Percentiles rank a stretch among this genome's conserved stretches.
phyloP scores from a whole-genome alignment of 2,797 vertebrate species.

The Siniperca obscura region DNA sequence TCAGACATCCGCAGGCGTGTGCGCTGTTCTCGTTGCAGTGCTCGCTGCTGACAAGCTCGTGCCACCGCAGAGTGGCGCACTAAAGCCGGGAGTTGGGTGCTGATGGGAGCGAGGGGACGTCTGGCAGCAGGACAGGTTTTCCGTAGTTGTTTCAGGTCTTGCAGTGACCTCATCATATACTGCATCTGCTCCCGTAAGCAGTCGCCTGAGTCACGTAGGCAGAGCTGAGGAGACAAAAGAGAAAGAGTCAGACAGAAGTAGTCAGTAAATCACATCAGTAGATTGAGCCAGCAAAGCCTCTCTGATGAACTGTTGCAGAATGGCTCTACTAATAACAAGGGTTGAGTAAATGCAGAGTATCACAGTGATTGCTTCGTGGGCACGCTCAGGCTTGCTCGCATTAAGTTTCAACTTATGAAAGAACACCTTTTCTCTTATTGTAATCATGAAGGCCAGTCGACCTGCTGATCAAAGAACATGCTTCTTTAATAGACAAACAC shows the following conservation, averaged over 20 bases:
- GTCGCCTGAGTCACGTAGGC: conserved; percentile 85
- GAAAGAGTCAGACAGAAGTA: conserved; percentile 45
- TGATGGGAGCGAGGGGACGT: conserved; percentile 64
- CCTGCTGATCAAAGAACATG: conserved; percentile 31
- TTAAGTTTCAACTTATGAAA: conserved; percentile 7
- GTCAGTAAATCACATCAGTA: conserved; percentile 14
- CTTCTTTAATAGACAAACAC: conserved; percentile 37
- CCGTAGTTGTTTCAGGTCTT: conserved; percentile 85
- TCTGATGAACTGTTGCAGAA: background rate
- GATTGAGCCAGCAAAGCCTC: conserved; percentile 7
- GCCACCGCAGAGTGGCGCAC: conserved; percentile 74
- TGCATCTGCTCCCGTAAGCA: conserved; percentile 86
- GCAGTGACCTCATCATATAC: conserved; percentile 87
- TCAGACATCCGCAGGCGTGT: conserved; percentile 83
- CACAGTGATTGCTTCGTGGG: background rate
- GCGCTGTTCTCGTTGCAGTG: conserved; percentile 76
- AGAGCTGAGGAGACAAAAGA: conserved; percentile 81
- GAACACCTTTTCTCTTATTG: conserved; percentile 36
- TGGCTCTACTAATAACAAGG: conserved; percentile 20
- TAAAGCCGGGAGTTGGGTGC: conserved; percentile 62
- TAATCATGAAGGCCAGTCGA: conserved; percentile 26
- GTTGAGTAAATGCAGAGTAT: conserved; percentile 14
- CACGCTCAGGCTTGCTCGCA: conserved; percentile 60
- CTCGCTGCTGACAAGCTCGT: conserved; percentile 78
- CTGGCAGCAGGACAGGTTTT: conserved; percentile 65